These are phyloP conservation scores for Troides aeacus DNA, from an alignment of 2,888 invertebrate species.

Conservation along the genomic window DNA sequence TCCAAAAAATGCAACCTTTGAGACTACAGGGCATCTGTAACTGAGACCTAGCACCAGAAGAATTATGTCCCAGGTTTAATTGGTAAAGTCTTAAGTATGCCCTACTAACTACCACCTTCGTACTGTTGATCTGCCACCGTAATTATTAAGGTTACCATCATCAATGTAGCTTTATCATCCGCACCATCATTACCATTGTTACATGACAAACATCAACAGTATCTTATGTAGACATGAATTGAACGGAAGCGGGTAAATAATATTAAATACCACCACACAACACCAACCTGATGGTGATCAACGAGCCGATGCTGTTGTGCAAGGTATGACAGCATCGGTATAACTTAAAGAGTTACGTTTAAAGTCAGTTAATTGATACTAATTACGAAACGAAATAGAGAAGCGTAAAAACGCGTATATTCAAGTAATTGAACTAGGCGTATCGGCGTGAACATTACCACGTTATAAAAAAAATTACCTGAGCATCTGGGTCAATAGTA, in stretches of 20 bases:
- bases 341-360: conserved; percentile 14
- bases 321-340: conserved; percentile 21
- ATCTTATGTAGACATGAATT: background rate
- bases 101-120: no score
- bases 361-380: conserved; percentile 8
- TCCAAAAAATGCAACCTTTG: no score
- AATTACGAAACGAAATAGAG: conserved; percentile 13
- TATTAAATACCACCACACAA: background rate
- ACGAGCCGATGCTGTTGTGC: conserved; percentile 9
- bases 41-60: no score
- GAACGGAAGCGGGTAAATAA: background rate
- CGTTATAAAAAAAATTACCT: conserved; percentile 27
- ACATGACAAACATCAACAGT: no score
- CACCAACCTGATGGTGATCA: background rate
- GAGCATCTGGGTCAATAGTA: conserved; percentile 29
- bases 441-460: conserved; percentile 29
- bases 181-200: no score
- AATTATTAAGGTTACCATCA: no score
- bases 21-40: no score
- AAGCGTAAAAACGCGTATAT: conserved; percentile 23
- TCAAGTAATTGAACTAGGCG: conserved; percentile 18
- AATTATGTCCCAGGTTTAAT: no score
- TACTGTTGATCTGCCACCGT: no score
- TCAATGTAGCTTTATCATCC: no score
- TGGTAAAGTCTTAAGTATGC: no score